Evolutionary conservation across 2,797 vertebrate genomes (phyloP), one percentile per base, ranked within the genome.

Genomic region (Champsocephalus gunnari): DNA sequence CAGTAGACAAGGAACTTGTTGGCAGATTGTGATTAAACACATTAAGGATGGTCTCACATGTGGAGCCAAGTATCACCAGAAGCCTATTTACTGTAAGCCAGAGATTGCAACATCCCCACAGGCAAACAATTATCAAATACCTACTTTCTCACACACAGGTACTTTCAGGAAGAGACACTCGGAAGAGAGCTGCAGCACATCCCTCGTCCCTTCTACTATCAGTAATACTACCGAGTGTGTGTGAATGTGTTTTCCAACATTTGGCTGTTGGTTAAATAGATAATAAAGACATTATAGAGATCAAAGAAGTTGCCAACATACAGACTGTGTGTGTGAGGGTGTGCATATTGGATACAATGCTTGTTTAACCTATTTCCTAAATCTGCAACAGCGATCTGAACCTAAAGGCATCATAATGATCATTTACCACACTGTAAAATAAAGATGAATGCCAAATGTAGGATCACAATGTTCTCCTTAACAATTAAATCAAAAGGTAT

Each of bases 21-120:
- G 60, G 21, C 70, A 84, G 71, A 44, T 12, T 69, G 55, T 81
- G 49, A 73, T 81, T 78, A 71, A 80, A 57, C 21, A 51, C 21
- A 62, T 28, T n/a, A 11, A 32, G 34, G 45, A 14, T 81, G 32
- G 41, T 84, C 57, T 76, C 21, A 69, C 48, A 61, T 66, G 73
- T 56, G 74, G 48, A 71, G 76, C 81, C 87, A 89, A 81, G 72
- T 77, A 65, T 82, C 75, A 65, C 17, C 41, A 41, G 19, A 62
- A 73, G 32, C 57, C 13, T 80, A 48, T 83, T 87, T 79, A 77
- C 65, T 64, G 60, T 58, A 62, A 68, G 43, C 71, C 73, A 68
- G 50, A 62, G 3, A 80, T 74, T 77, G 51, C 63, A 77, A 73
- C 54, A 86, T 64, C 21, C 54, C 89, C 74, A 49, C 7, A 12